phyloP scores from a whole-genome alignment of 2,797 vertebrate genomes.

The Myiotriccus ornatus region DNA sequence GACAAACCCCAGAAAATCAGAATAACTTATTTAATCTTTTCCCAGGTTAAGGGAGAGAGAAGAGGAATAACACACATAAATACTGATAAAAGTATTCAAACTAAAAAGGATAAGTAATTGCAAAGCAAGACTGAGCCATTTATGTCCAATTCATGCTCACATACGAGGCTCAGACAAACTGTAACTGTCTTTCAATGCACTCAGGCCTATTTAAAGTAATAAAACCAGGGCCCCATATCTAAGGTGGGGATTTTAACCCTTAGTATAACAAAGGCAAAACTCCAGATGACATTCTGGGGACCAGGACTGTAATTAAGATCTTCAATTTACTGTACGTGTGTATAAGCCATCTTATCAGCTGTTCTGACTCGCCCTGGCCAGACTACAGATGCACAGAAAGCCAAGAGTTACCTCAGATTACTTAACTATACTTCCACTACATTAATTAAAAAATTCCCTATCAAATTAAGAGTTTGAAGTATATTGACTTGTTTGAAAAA shows the following conservation, averaged over 20 bases:
- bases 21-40: neutral
- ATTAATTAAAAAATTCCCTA: neutral
- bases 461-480: neutral
- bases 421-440: neutral
- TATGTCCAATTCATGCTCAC: neutral
- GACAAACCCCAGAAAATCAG: neutral
- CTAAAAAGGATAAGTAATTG: neutral
- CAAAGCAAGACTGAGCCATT: neutral
- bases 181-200: neutral
- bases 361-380: neutral
- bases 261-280: neutral
- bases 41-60: neutral
- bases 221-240: neutral
- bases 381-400: neutral
- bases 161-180: neutral
- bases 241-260: neutral
- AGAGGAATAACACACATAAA: neutral
- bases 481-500: neutral
- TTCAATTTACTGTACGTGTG: neutral
- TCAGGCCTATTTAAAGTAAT: neutral
- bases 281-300: neutral
- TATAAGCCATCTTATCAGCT: neutral
- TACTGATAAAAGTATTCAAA: neutral
- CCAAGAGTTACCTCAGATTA: neutral
- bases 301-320: neutral